Base-by-base conservation (phyloP, 1,140 invertebrate species). In the Argopecten irradians region DNA sequence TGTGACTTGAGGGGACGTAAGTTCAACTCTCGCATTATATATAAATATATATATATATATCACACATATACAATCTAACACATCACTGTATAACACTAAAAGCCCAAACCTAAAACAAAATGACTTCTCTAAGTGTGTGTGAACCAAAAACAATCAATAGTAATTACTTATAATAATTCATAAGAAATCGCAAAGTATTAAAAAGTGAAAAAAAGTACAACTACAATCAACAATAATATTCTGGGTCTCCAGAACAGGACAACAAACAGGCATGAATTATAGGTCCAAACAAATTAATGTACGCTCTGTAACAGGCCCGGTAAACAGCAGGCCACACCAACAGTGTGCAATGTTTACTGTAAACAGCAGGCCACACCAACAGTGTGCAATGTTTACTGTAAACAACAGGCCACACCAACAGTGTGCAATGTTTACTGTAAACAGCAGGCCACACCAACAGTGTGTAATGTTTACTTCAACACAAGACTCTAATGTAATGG, bases 71-170 rank as follows among this genome's bases (percentile, higher is more conserved):
- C 55, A 71, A 71, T 71, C 55, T 28, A n/a, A 28, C 55, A 71
- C 13, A 14, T 46, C 43, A 2, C 43, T 46, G 19, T 46, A 46
- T 16, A 11, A 46, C 43, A 16, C 5, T 16, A 71, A 71, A 71
- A 71, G 55, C 55, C 55, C 55, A 71, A 71, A 71, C 55, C 55
- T 71, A 71, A 71, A 71, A 71, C 55, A 71, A 71, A 71, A 71
- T 71, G 55, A 71, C 55, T 71, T 71, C 3, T 71, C 55, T 71
- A 71, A 71, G 55, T 71, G n/a, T 19, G n/a, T 19, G n/a, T 71
- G 55, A 71, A 71, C 55, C 22, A 71, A 71, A n/a, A 71, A 71
- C 55, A 71, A 71, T 71, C 1, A 71, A 71, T 71, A 46, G 22
- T 46, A 71, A 71, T 71, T n/a, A 71, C 28, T 71, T 71, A 71